Evolutionary conservation across 2,113 vertebrate genomes (phyloP), one percentile per base, ranked within the genome.

Genomic region (Protomyctophum bolini): DNA sequence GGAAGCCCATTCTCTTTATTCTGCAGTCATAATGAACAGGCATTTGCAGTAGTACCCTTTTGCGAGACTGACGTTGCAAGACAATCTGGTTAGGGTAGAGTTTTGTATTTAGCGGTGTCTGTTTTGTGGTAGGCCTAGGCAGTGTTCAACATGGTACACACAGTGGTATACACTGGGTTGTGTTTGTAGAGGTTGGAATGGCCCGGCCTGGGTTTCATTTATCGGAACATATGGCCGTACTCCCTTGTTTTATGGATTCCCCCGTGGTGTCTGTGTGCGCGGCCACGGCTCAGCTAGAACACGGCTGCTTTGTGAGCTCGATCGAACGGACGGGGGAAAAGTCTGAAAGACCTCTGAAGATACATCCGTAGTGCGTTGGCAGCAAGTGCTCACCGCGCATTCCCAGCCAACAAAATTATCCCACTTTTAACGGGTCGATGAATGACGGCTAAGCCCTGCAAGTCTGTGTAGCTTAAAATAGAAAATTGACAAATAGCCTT

Each of bases 361-460:
- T 76, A 66, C 73, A 76, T 62, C 67, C 65, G 72, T 72, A 79
- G 73, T 79, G 58, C 61, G 21, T 48, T 0, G 12, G 55, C 68
- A 2, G 2, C 73, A 63, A 72, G 52, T 46, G 58, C 63, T 77
- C 60, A 15, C 56, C 48, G 66, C 21, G 2, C 21, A 21, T 83
- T 67, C 12, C 7, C 2, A 6, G 7, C 2, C 10, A 72, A 81
- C 84, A 86, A 21, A 21, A 21, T 21, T 1, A 21, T 21, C 21
- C 21, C 77, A 80, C 21, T 89, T 87, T 75, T 63, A 75, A 75
- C 2, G 8, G 81, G 74, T 80, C 83, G 68, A 88, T 85, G 61
- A 73, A 50, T 61, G 50, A 49, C 46, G n/a, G 29, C 64, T 71
- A 61, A 14, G 2, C 6, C 72, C n/a, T n/a, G n/a, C 62, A 52